Evolutionary conservation across 2,888 invertebrate species (phyloP), one percentile per base, ranked within the genome.

Genomic region (Incurvaria masculella): DNA sequence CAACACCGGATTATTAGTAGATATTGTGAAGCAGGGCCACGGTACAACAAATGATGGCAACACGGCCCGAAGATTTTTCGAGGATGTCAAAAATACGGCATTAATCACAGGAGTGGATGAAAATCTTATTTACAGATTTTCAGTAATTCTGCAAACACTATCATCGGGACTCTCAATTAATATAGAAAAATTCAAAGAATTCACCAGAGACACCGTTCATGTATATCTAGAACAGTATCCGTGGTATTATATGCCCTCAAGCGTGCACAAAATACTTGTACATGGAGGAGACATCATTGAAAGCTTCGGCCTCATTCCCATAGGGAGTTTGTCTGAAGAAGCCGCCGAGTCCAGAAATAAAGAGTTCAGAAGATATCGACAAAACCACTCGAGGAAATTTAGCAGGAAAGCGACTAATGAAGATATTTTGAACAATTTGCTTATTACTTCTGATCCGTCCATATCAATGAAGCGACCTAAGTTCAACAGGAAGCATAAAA

Each of bases 31-130:
- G 21, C 46, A 19, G 11, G 40, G 46, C 3, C n/a, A 39, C 21
- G 46, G 46, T 14, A 46, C 14, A 4, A 46, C 46, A 11, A 46
- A 46, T 21, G 46, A 46, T 21, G 46, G 46, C 10, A 46, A 46
- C 21, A 46, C 46, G 11, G 39, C 46, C n/a, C 18, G 46, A 8
- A 14, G 38, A 23, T 46, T 46, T 40, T 46, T 46, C 33, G 39
- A 8, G 10, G 14, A 39, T 20, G 8, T 8, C 10, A 11, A 39
- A 39, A 39, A 20, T 21, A 21, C 46, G 8, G 19, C 46, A 8
- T 20, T 21, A 11, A 39, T 46, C 6, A 46, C 39, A 17, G 46
- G 46, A 33, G 33, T 33, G 14, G 33, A 33, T 14, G 14, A 33
- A 33, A 33, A 33, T 6, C 14, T 33, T 6, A 33, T 33, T 14